Conservation (phyloP, 2,797 vertebrate species). For the Girardinus metallicus region DNA sequence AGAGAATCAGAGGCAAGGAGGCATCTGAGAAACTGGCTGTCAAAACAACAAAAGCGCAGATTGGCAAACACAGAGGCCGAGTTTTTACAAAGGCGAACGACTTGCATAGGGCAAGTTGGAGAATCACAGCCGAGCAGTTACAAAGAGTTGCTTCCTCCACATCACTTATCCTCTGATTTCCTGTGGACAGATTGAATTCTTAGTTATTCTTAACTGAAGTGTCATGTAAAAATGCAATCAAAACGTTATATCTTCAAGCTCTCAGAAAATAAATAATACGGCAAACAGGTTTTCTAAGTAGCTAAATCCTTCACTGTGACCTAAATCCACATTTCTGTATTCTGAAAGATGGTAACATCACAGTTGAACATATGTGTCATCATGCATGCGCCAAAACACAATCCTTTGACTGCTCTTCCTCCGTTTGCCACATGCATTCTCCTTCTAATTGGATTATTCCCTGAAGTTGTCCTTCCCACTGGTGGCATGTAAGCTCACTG, state of each 20-base stretch:
- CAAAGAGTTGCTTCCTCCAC: constrained; percentile 23
- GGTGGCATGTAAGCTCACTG: constrained; percentile 49
- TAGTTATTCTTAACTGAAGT: constrained; percentile 11
- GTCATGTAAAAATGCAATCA: constrained; percentile 18
- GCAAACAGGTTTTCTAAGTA: constrained; percentile 36
- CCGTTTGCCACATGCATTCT: constrained; percentile 62
- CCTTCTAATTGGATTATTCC: constrained; percentile 66
- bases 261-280: constrained; percentile 34
- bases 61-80: constrained; percentile 50
- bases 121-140: constrained; percentile 24
- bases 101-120: constrained; percentile 42
- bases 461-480: constrained; percentile 56
- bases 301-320: constrained; percentile 56
- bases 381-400: constrained; percentile 45
- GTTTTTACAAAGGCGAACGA: constrained; percentile 51
- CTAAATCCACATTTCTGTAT: constrained; percentile 60
- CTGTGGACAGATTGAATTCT: constrained; percentile 17
- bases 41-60: constrained; percentile 58
- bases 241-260: constrained; percentile 7
- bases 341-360: constrained; percentile 57
- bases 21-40: constrained; percentile 70
- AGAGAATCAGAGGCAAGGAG: constrained; percentile 71
- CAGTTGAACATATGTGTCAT: constrained; percentile 59
- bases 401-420: constrained; percentile 57
- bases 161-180: constrained; percentile 19